Evolutionary conservation across 2,797 vertebrate genomes (phyloP), one percentile per base, ranked within the genome.

Genomic region (Rhyacichthys aspro): DNA sequence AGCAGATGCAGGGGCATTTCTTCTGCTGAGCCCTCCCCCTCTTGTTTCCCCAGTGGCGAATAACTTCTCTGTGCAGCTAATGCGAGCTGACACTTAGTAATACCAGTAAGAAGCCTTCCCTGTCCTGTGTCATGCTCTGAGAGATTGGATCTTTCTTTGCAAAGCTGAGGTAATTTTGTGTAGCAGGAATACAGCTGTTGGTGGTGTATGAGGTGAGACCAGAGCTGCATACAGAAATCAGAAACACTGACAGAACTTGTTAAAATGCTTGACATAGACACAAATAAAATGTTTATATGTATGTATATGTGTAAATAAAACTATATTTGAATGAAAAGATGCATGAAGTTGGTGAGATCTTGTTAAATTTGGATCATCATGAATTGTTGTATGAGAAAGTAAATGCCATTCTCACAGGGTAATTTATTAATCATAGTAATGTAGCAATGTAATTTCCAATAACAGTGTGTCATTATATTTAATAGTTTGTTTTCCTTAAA

Each of bases 101-200:
- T 69, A 59, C 58, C 52, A 65, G 65, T 66, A 60, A 75, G 64
- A 69, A 68, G 64, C 68, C 59, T 74, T 39, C 60, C 59, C 60
- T 64, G 60, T 69, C 72, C 37, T 16, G 28, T 74, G 72, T 75
- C 76, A 72, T 66, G 72, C 53, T 46, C 53, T 41, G 47, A 66
- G 44, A 75, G 72, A 79, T 75, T 75, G 65, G 64, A 65, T 79
- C 57, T 70, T 57, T 58, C 72, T 71, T 47, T 41, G 42, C 48
- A 28, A 66, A 17, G 46, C 62, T 18, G 17, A 55, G 60, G 70
- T 67, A 49, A 70, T 77, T 77, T 70, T 38, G 41, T 62, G 48
- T 38, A 5, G 17, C 48, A 45, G 42, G 42, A 44, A 62, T 39
- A 44, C 38, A 38, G 38, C 33, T 45, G 42, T 33, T 33, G 7